Evolutionary conservation across 2,797 vertebrate genomes (phyloP), one percentile per base, ranked within the genome.

Genomic region (Sebastes matsubarae): DNA sequence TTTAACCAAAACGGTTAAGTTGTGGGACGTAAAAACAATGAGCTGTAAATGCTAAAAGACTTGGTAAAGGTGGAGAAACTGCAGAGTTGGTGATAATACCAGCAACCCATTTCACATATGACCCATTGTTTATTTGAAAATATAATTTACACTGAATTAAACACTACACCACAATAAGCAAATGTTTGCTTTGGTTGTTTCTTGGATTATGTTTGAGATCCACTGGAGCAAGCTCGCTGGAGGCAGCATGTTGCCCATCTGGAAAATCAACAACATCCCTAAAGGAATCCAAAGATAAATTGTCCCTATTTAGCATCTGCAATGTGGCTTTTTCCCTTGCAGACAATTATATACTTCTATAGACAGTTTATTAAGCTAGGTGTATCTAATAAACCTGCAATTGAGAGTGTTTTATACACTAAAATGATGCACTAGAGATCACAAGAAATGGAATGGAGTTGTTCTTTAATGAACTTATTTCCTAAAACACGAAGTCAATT

Each of bases 221-320:
- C 57, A 61, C 7, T 68, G 50, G 27, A 70, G 59, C 36, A 42
- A 67, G 2, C 16, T 38, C 20, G 14, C 52, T 66, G 24, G 20
- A 64, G 64, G 69, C n/a, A 64, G 13, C 59, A 74, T 42, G 59
- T 79, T 65, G 14, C 32, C 38, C 38, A 64, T 60, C 38, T 77
- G 60, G 29, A 81, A 84, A 72, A 81, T 50, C 16, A 74, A 42
- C 70, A 75, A 64, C 18, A 24, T 61, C 29, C 57, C 14, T 34
- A 22, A 52, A 74, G 27, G 36, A 57, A 55, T 77, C n/a, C n/a
- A 61, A 27, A 68, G 52, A 72, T 75, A 46, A 46, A 66, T 59
- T 24, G 63, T 36, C 12, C 34, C 32, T 46, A 24, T 76, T 80
- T 75, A 57, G 18, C 55, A 66, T 77, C 24, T 10, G 52, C 3